Base-by-base conservation (phyloP, 2,888 invertebrate species). In the Sphecodes monilicornis region DNA sequence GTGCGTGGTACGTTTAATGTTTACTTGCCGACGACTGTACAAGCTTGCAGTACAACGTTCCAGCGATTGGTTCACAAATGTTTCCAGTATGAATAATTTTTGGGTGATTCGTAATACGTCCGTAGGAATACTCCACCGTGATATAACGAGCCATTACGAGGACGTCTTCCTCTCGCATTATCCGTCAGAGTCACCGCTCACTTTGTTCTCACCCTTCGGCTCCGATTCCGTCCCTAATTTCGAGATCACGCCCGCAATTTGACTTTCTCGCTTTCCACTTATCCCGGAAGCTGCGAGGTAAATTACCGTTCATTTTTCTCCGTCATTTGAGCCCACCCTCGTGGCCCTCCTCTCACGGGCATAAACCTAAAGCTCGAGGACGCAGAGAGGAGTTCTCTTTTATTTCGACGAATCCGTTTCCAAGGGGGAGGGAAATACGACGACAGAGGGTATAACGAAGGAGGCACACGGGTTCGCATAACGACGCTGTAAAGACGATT, bases 241-340 rank as follows among this genome's bases (percentile, higher is more conserved):
- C 75, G 80, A 83, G 77, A 85, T 80, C 78, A 81, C 79, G 82
- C 76, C 85, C 79, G 86, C 88, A 87, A 91, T 92, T 87, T 87
- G 85, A 90, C 90, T 89, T 87, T 89, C 87, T 89, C 89, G 87
- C 88, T 87, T 89, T 79, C 83, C 85, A 80, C 82, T 88, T 88
- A 77, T 81, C 78, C 75, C 73, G 66, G 54, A 72, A 78, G 78
- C 87, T 82, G 77, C 57, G 39, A 83, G 72, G 80, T 85, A 89
- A 92, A 91, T 91, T 90, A 84, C 90, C 78, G 79, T 73, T 85
- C 89, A 90, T 92, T 90, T 90, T 90, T 92, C 91, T 88, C 81
- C 86, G 80, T 85, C 90, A 86, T 85, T 84, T 85, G 80, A 86
- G 82, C 73, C 74, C 80, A 77, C 78, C 84, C 87, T 84, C 82